These are phyloP conservation scores for Alsophila aescularia DNA, from an alignment of 2,888 invertebrate genomes.

Conservation along the genomic window DNA sequence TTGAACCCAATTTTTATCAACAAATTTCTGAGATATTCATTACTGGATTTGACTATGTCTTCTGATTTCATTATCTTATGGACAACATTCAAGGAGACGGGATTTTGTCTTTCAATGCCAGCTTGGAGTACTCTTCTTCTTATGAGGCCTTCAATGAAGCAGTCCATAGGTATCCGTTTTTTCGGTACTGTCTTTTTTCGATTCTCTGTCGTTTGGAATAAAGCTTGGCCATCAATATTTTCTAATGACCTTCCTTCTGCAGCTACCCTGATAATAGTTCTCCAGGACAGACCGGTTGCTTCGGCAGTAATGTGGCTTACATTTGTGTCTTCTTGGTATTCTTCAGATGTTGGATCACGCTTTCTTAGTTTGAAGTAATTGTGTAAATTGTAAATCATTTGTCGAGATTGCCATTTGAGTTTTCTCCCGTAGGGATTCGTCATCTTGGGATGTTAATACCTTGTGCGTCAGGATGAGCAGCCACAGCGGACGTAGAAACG, in stretches of 20 bases:
- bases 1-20: neutral
- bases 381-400: constrained; percentile 11
- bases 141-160: constrained; percentile 13
- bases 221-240: constrained; percentile 3
- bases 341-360: constrained; percentile 4
- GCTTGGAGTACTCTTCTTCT: constrained; percentile 11
- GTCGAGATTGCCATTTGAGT: constrained; percentile 11
- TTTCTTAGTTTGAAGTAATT: constrained; percentile 9
- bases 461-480: neutral
- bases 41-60: neutral
- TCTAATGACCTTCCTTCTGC: constrained; percentile 4
- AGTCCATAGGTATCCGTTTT: constrained; percentile 12
- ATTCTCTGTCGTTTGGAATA: constrained; percentile 1
- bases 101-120: neutral
- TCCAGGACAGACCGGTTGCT: neutral
- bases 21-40: constrained; percentile 4
- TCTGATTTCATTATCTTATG: neutral
- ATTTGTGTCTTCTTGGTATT: constrained; percentile 8
- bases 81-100: neutral
- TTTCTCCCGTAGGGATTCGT: neutral
- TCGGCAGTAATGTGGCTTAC: constrained; percentile 3
- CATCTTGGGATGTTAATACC: neutral
- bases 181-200: neutral
- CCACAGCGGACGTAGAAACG: neutral
- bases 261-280: constrained; percentile 3